A percentile compares a stretch with the other conserved stretches of the same genome.
Evolutionary conservation across 1,140 invertebrate species (phyloP).

Genomic region (Apis dorsata): DNA sequence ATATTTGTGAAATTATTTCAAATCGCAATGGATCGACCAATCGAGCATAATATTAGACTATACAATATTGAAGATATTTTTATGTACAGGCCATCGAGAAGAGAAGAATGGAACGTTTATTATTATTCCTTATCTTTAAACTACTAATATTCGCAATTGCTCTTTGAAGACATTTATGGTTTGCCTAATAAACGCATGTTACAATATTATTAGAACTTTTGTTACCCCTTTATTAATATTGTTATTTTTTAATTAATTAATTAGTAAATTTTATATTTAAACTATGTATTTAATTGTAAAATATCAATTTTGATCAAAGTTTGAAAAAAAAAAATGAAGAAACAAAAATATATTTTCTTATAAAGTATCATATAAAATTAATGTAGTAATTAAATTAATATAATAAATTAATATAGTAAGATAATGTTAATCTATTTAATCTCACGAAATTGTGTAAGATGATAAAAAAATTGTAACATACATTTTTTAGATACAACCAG

Average conservation of each 20-base stretch:
- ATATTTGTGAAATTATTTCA: constrained; percentile 24
- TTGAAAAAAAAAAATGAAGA: background rate
- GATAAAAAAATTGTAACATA: constrained; percentile 1
- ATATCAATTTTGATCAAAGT: background rate
- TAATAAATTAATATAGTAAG: too few species aligned
- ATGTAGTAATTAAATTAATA: too few species aligned
- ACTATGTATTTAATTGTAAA: background rate
- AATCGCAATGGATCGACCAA: constrained; percentile 17
- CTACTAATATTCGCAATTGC: constrained; percentile 5
- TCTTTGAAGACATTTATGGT: background rate
- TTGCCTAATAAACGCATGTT: constrained; percentile 2
- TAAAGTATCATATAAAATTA: too few species aligned
- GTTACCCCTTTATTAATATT: background rate
- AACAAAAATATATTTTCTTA: too few species aligned
- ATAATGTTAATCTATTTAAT: too few species aligned
- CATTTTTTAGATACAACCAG: background rate
- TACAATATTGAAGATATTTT: constrained; percentile 27
- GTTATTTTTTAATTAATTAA: background rate
- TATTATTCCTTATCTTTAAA: constrained; percentile 6
- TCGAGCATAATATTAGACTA: constrained; percentile 20
- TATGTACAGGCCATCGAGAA: constrained; percentile 42
- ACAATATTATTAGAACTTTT: background rate
- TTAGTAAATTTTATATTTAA: too few species aligned
- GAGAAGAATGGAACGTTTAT: constrained; percentile 27
- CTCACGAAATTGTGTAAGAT: too few species aligned